Evolutionary conservation across 1,140 invertebrate genomes (phyloP).

Genomic region (Magallana gigas): DNA sequence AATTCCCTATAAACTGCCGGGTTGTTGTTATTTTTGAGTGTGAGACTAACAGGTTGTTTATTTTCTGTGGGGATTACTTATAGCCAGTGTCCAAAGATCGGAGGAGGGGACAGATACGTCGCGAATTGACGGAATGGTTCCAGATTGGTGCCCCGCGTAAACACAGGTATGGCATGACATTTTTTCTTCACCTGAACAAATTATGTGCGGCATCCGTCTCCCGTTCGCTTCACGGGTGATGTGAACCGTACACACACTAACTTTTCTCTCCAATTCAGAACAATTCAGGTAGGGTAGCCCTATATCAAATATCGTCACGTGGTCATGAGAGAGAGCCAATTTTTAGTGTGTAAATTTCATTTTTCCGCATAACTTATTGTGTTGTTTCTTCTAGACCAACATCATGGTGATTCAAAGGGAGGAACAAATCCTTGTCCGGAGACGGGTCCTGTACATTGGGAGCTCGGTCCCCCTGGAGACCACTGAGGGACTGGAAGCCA

Average conservation of each 20-base stretch:
- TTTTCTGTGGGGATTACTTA: neutral
- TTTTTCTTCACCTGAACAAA: neutral
- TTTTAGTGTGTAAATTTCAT: neutral
- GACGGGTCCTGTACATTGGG: constrained; percentile 98
- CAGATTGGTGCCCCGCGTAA: constrained; percentile 2
- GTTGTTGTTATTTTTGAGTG: constrained; percentile 34
- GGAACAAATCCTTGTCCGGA: constrained; percentile 78
- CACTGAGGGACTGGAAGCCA: constrained; percentile 95
- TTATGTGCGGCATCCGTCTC: neutral
- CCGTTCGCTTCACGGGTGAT: neutral
- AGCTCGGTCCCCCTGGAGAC: constrained; percentile 98
- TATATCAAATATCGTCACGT: constrained; percentile 20
- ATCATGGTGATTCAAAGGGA: constrained; percentile 66
- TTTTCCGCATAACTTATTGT: neutral
- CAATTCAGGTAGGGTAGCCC: neutral
- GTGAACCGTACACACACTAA: constrained; percentile 8
- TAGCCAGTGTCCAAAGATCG: neutral
- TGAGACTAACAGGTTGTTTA: neutral
- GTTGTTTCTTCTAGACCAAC: constrained; percentile 27
- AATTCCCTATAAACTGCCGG: neutral
- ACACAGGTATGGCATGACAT: constrained; percentile 8
- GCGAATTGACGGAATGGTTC: neutral
- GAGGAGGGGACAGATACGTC: neutral
- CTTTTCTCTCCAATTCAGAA: neutral
- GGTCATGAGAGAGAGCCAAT: neutral